Evolutionary conservation across 2,113 vertebrate species (phyloP).

Genomic region (Eonycteris spelaea): DNA sequence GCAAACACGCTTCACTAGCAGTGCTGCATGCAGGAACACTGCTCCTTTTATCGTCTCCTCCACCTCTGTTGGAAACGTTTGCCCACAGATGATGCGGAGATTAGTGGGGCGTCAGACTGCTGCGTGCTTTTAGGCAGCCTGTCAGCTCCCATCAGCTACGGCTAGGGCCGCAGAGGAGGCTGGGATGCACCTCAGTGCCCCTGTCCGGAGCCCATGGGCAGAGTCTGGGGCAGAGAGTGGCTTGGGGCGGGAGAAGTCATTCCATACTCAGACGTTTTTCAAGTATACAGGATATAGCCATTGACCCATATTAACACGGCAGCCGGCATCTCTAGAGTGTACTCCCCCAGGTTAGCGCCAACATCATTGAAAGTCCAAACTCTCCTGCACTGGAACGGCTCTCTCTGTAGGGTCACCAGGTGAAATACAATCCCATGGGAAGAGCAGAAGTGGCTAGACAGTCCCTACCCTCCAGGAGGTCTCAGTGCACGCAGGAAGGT

Average conservation of each 20-base stretch:
- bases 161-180: slow-evolving; percentile 37
- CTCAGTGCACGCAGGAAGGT: not conserved
- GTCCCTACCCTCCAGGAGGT: not conserved
- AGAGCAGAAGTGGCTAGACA: not conserved
- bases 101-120: slow-evolving; percentile 68
- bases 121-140: slow-evolving; percentile 76
- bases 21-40: slow-evolving; percentile 36
- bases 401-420: not conserved
- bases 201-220: not conserved
- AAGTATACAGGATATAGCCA: slow-evolving; percentile 68
- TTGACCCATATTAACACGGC: slow-evolving; percentile 27
- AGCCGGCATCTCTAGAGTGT: slow-evolving; percentile 52
- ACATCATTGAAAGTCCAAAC: not conserved
- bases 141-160: slow-evolving; percentile 82
- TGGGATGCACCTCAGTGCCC: slow-evolving; percentile 76
- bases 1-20: slow-evolving; percentile 65
- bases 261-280: slow-evolving; percentile 73
- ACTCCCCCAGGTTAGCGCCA: slow-evolving; percentile 48
- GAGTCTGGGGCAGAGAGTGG: not conserved
- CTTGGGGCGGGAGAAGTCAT: not conserved
- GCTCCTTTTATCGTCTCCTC: slow-evolving; percentile 65
- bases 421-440: not conserved
- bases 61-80: slow-evolving; percentile 60
- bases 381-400: not conserved
- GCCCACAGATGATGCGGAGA: slow-evolving; percentile 72